These are phyloP conservation scores for Epinephelus lanceolatus DNA, from an alignment of 2,113 vertebrate species.

Conservation along the genomic window DNA sequence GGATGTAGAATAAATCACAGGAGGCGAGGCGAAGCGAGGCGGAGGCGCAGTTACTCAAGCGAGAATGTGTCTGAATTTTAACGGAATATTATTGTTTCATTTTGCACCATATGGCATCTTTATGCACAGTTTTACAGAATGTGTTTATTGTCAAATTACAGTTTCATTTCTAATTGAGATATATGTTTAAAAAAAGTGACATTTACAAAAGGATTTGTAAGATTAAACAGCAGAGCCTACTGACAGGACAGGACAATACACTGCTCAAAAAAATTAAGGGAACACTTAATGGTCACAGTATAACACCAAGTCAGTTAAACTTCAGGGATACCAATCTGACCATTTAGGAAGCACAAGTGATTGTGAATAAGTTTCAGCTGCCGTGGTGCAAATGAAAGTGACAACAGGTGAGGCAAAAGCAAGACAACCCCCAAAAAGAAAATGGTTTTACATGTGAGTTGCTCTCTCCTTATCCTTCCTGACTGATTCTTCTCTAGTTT, in stretches of 20 bases:
- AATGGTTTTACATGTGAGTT: too few relatives aligned
- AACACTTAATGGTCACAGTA: too few relatives aligned
- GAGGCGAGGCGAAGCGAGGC: background rate
- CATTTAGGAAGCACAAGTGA: too few relatives aligned
- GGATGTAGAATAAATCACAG: conserved; percentile 10
- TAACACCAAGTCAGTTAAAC: background rate
- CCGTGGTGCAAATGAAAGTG: too few relatives aligned
- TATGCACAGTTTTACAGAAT: background rate
- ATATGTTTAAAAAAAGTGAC: background rate
- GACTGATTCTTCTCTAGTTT: too few relatives aligned
- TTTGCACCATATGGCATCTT: background rate
- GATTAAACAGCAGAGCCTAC: background rate
- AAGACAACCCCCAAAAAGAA: too few relatives aligned
- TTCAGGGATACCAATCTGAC: too few relatives aligned
- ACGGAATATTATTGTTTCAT: background rate
- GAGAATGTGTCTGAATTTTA: background rate
- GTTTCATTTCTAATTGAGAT: background rate
- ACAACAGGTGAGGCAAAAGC: too few relatives aligned
- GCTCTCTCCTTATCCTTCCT: too few relatives aligned
- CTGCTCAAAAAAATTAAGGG: too few relatives aligned
- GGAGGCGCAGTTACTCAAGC: background rate
- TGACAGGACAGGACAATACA: background rate
- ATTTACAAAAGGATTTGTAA: background rate
- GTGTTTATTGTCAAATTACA: background rate
- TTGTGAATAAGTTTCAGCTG: too few relatives aligned